These are phyloP conservation scores for Cricetomys ansorgei DNA, from an alignment of 2,113 vertebrate genomes.

Conservation along the genomic window DNA sequence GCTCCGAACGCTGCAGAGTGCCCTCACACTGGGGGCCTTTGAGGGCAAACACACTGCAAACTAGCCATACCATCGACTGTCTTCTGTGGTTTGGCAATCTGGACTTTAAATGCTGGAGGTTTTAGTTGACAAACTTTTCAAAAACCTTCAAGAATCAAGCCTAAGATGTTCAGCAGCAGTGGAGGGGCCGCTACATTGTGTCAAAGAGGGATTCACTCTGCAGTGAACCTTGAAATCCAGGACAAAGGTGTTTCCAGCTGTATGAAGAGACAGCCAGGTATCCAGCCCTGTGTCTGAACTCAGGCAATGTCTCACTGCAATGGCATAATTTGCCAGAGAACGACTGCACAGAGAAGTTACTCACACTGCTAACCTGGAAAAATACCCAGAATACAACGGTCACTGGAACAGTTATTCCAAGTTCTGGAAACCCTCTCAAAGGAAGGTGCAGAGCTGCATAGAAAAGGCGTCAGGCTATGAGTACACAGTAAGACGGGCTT, in stretches of 20 bases:
- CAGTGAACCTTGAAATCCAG: constrained; percentile 36
- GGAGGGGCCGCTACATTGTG: neutral
- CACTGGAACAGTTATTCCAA: constrained; percentile 21
- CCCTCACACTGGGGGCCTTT: neutral
- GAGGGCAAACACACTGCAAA: neutral
- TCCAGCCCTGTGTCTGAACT: constrained; percentile 29
- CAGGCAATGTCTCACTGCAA: constrained; percentile 17
- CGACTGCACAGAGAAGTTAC: neutral
- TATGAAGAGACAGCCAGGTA: constrained; percentile 35
- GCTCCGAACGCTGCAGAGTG: neutral
- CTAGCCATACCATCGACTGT: neutral
- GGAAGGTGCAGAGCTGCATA: neutral
- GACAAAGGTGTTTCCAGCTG: constrained; percentile 53
- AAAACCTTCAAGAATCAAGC: constrained; percentile 54
- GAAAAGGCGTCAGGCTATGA: constrained; percentile 18
- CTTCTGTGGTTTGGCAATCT: neutral
- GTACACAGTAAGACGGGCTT: neutral
- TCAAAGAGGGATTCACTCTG: constrained; percentile 40
- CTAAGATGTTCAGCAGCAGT: constrained; percentile 20
- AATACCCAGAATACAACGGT: constrained; percentile 8
- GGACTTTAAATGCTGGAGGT: neutral
- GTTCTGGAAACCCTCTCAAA: constrained; percentile 49
- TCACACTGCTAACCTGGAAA: neutral
- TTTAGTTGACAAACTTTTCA: constrained; percentile 14
- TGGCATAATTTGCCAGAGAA: constrained; percentile 48